Percentiles rank a stretch among this genome's conserved stretches.
Evolutionary conservation across 2,888 invertebrate species (phyloP).

Genomic region (Spatulosminthurus flaviceps): DNA sequence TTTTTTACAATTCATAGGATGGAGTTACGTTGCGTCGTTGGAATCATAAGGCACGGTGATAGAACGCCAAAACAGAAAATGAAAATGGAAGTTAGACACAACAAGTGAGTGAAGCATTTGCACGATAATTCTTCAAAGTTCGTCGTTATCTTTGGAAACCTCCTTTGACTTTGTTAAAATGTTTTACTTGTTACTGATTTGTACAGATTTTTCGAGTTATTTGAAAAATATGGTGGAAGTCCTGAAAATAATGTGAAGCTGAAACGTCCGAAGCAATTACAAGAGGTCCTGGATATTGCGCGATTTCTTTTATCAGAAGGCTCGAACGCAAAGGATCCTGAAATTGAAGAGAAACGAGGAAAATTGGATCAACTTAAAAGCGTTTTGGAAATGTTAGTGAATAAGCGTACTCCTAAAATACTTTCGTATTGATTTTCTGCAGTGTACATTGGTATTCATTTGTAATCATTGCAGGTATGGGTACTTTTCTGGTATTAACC

Average conservation of each 20-base stretch:
- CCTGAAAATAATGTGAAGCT: constrained; percentile 96
- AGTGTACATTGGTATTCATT: background rate
- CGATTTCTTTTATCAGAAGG: constrained; percentile 89
- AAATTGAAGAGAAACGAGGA: constrained; percentile 95
- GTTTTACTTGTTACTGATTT: background rate
- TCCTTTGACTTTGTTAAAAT: background rate
- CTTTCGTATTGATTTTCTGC: background rate
- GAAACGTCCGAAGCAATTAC: constrained; percentile 95
- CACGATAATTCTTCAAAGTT: no score
- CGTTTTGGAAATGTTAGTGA: constrained; percentile 95
- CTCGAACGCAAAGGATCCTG: constrained; percentile 82
- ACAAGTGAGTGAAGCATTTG: constrained; percentile 72
- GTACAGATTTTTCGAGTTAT: constrained; percentile 94
- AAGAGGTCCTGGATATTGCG: constrained; percentile 97
- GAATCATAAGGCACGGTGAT: constrained; percentile 97
- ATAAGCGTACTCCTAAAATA: no score
- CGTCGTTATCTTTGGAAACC: background rate
- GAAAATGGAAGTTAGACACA: constrained; percentile 98
- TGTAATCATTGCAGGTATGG: constrained; percentile 83
- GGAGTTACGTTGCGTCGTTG: constrained; percentile 93
- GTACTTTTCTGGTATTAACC: constrained; percentile 99
- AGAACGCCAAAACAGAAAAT: constrained; percentile 99
- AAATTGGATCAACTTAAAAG: constrained; percentile 97
- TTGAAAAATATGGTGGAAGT: constrained; percentile 95
- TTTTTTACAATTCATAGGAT: constrained; percentile 69